Evolutionary conservation across 2,113 vertebrate genomes (phyloP).

Genomic region (Scomber scombrus): DNA sequence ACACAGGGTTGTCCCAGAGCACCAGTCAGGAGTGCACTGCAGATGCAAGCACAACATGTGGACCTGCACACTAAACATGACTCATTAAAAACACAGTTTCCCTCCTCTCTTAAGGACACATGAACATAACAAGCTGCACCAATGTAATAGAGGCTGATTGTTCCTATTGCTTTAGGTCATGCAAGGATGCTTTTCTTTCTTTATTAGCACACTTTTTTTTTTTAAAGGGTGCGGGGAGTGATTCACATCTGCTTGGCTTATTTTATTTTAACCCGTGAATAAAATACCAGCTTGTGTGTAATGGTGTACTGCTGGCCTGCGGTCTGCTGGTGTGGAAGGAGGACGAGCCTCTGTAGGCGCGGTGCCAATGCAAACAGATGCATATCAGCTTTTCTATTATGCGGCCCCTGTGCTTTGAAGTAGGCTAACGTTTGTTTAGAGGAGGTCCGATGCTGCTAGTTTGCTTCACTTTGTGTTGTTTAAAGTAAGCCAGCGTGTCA

Average conservation of each 20-base stretch:
- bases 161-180: not conserved
- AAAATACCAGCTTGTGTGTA: conserved; percentile 4
- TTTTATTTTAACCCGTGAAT: conserved; percentile 5
- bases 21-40: conserved; percentile 4
- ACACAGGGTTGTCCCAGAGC: not conserved
- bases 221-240: not conserved
- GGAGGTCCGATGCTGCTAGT: not conserved
- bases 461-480: not conserved
- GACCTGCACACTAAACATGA: conserved; percentile 2
- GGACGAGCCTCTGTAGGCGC: conserved; percentile 39
- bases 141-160: not conserved
- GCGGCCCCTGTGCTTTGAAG: not conserved
- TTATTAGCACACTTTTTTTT: not conserved
- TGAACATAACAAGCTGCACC: not conserved
- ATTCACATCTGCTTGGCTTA: not conserved
- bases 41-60: conserved; percentile 2
- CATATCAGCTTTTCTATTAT: conserved; percentile 32
- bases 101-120: not conserved
- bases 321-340: conserved; percentile 30
- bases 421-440: not conserved
- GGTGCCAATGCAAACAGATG: conserved; percentile 49
- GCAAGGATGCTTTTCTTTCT: not conserved
- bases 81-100: not conserved
- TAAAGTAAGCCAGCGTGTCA: too few species aligned
- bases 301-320: conserved; percentile 14